These are phyloP conservation scores for Sphaerophoria rueppellii DNA, from an alignment of 2,888 invertebrate genomes.

Conservation along the genomic window DNA sequence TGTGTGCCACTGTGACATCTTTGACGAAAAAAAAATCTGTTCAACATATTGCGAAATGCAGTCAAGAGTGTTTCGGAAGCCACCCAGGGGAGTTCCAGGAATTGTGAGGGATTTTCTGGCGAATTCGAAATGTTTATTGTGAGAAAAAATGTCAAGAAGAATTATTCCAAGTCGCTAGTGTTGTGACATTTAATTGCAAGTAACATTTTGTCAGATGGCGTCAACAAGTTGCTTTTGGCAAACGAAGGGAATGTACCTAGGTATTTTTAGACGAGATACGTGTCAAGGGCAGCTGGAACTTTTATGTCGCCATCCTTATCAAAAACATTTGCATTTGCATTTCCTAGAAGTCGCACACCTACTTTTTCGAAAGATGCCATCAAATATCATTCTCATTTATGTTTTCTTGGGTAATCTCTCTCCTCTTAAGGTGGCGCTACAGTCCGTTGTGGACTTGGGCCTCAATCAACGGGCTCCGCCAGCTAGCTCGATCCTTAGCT, in stretches of 20 bases:
- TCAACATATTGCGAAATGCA: constrained; percentile 62
- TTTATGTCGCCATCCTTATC: too few relatives aligned
- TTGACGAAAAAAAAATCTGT: constrained; percentile 54
- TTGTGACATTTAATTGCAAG: constrained; percentile 16
- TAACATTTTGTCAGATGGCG: constrained; percentile 15
- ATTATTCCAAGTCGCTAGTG: not conserved
- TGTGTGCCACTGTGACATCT: constrained; percentile 61
- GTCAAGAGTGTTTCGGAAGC: constrained; percentile 44
- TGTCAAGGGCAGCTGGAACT: too few relatives aligned
- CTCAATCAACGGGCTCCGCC: too few relatives aligned
- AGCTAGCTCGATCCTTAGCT: too few relatives aligned
- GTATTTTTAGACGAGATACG: not conserved
- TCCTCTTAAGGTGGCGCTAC: too few relatives aligned
- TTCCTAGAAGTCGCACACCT: too few relatives aligned
- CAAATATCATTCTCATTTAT: too few relatives aligned
- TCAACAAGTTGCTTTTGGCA: constrained; percentile 13
- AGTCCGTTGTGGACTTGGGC: too few relatives aligned
- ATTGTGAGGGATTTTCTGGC: constrained; percentile 38
- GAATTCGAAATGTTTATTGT: constrained; percentile 14
- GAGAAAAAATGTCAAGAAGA: constrained; percentile 29
- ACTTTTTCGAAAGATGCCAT: too few relatives aligned
- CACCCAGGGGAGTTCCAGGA: constrained; percentile 67
- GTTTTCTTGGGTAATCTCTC: too few relatives aligned
- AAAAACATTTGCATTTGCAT: too few relatives aligned
- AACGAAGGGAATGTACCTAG: not conserved